These are phyloP conservation scores for Eciton burchellii DNA, from an alignment of 1,140 invertebrate species.

Conservation along the genomic window DNA sequence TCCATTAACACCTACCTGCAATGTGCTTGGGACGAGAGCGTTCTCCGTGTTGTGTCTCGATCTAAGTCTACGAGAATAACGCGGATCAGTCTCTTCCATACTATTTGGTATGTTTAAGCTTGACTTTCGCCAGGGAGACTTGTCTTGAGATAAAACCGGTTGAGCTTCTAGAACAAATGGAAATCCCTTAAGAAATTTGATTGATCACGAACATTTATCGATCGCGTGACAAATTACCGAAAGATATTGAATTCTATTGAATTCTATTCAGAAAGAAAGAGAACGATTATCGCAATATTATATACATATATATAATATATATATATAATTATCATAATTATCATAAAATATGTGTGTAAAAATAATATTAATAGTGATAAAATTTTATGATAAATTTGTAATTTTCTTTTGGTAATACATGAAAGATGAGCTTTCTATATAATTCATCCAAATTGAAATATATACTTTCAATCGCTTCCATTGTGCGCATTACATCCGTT, in stretches of 20 bases:
- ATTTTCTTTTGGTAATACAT: not conserved
- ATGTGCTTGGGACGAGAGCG: slow-evolving; percentile 80
- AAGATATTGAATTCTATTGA: no score
- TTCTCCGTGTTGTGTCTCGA: slow-evolving; percentile 84
- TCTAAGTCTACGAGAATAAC: slow-evolving; percentile 85
- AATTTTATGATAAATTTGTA: not conserved
- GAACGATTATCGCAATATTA: no score
- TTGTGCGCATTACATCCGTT: slow-evolving; percentile 92
- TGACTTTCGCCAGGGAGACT: slow-evolving; percentile 91
- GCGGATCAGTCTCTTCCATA: slow-evolving; percentile 86
- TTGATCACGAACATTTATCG: slow-evolving; percentile 1
- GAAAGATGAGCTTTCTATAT: not conserved
- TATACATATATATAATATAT: no score
- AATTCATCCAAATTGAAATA: not conserved
- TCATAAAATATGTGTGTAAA: not conserved
- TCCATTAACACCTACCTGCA: slow-evolving; percentile 79
- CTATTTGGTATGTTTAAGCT: slow-evolving; percentile 88
- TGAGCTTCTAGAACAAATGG: slow-evolving; percentile 88
- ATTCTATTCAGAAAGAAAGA: no score
- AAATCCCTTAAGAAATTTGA: not conserved
- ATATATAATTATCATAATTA: no score
- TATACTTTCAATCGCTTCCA: slow-evolving; percentile 94
- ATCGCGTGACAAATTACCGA: not conserved
- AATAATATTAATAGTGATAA: not conserved
- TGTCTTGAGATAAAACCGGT: slow-evolving; percentile 88